A percentile compares a stretch with the other conserved stretches of the same genome.
These are phyloP conservation scores for Ceratoteleas bidentatus DNA, from an alignment of 1,140 invertebrate genomes.

Conservation along the genomic window DNA sequence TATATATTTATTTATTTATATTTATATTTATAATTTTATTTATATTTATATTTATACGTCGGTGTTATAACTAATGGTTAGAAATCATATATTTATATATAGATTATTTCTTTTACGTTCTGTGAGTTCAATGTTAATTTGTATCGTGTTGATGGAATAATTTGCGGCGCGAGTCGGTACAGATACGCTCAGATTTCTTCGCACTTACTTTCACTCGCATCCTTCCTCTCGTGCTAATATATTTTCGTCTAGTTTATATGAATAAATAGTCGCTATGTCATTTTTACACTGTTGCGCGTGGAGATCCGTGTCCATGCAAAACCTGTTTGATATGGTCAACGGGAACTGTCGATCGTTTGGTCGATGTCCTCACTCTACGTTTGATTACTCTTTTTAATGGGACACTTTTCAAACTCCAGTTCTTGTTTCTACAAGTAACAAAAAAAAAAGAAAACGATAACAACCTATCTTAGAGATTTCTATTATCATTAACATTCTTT, in stretches of 20 bases:
- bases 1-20: too few relatives aligned
- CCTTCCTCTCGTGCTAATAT: slow-evolving; percentile 42
- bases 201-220: slow-evolving; percentile 46
- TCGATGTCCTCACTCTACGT: slow-evolving; percentile 4
- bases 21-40: slow-evolving; percentile 54
- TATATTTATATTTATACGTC: slow-evolving; percentile 50
- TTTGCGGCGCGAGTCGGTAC: slow-evolving; percentile 58
- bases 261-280: slow-evolving; percentile 75
- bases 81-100: slow-evolving; percentile 55
- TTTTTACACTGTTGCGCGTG: slow-evolving; percentile 75
- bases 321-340: slow-evolving; percentile 40
- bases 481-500: too few relatives aligned
- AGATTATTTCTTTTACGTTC: slow-evolving; percentile 37
- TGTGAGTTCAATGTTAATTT: slow-evolving; percentile 52
- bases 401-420: too few relatives aligned
- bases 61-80: slow-evolving; percentile 56
- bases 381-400: slow-evolving; percentile 25
- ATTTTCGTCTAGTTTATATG: slow-evolving; percentile 68
- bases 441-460: too few relatives aligned
- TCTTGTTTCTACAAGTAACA: too few relatives aligned
- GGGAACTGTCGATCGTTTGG: background rate
- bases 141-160: slow-evolving; percentile 62
- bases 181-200: slow-evolving; percentile 44
- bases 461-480: too few relatives aligned
- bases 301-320: slow-evolving; percentile 57